Percentiles rank a stretch among this genome's conserved stretches.
Conservation (phyloP, 2,888 invertebrate genomes). For the Lasioglossum leucozonium region DNA sequence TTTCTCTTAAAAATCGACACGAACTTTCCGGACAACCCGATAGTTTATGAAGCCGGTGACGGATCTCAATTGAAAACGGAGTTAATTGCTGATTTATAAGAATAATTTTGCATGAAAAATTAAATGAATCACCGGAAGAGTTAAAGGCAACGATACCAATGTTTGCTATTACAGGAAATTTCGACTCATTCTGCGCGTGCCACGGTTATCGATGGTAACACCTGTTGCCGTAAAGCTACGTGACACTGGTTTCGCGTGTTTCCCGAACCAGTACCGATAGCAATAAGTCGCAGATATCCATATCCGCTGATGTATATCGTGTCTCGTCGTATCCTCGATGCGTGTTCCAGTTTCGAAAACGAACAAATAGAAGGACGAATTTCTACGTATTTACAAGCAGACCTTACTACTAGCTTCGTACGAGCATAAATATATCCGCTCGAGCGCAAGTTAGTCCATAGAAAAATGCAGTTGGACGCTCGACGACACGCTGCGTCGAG, state of each 20-base stretch:
- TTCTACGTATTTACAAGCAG: not conserved
- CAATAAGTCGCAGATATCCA: slow-evolving; percentile 22
- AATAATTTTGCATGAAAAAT: too few species aligned
- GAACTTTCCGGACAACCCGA: too few species aligned
- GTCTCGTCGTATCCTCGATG: not conserved
- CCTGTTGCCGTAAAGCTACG: too few species aligned
- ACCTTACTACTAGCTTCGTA: not conserved
- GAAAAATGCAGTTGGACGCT: not conserved
- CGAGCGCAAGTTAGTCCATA: not conserved
- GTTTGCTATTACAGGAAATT: not conserved
- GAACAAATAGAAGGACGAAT: not conserved
- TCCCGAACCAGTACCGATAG: not conserved
- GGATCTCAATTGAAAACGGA: too few species aligned
- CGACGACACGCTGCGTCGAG: not conserved
- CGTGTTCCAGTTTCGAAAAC: not conserved
- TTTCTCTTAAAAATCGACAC: too few species aligned
- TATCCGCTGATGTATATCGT: slow-evolving; percentile 24
- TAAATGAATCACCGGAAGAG: not conserved
- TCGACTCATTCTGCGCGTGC: not conserved
- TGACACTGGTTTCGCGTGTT: not conserved
- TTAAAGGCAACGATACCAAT: not conserved
- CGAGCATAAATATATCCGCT: not conserved
- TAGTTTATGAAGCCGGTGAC: too few species aligned
- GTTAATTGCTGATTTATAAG: too few species aligned
- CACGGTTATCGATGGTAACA: not conserved